Base-by-base conservation (phyloP, 2,113 vertebrate species). In the Brienomyrus longianalis region DNA sequence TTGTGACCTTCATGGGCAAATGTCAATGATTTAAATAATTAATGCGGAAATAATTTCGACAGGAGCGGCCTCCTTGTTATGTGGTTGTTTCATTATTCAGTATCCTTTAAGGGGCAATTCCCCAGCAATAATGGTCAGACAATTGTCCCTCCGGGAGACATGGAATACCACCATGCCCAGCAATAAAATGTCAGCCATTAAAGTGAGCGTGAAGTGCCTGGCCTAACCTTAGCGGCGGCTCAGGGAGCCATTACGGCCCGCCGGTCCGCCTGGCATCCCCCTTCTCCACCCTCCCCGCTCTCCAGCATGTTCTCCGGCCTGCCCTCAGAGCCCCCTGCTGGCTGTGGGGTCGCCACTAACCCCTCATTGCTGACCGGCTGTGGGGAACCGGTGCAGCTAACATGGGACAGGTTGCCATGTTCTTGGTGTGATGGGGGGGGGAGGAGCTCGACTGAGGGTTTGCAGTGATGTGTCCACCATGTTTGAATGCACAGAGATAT, bases 101-200 rank as follows among this genome's bases (percentile, higher is more conserved):
- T 45, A 80, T 83, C 66, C n/a, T 77, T 87, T 85, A 66, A 86
- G 83, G 84, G 50, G 86, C 51, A 62, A 90, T 80, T 88, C 86
- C 56, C 39, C 89, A 90, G 89, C 83, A 74, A 43, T 90, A 90
- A 90, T 88, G 86, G 62, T 88, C 70, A 70, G 89, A 87, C 56
- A 80, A 85, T 43, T 48, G 27, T 88, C 84, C 86, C 86, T 80
- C 86, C 35, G 74, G 89, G 89, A 52, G 39, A 45, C 66, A 47
- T 27, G 85, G 62, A 87, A 90, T 52, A 86, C 89, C 85, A 90
- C 59, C 45, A 86, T 77, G 59, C 74, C 43, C 56, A 87, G 85
- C 89, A 90, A 87, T 90, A 90, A 62, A 90, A 77, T 87, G 85
- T 90, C 59, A 87, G 84, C 59, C 84, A 70, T 80, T 52, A 85